A percentile compares a stretch with the other conserved stretches of the same genome.
Evolutionary conservation across 2,797 vertebrate genomes (phyloP).

Genomic region (Caiman crocodilus): DNA sequence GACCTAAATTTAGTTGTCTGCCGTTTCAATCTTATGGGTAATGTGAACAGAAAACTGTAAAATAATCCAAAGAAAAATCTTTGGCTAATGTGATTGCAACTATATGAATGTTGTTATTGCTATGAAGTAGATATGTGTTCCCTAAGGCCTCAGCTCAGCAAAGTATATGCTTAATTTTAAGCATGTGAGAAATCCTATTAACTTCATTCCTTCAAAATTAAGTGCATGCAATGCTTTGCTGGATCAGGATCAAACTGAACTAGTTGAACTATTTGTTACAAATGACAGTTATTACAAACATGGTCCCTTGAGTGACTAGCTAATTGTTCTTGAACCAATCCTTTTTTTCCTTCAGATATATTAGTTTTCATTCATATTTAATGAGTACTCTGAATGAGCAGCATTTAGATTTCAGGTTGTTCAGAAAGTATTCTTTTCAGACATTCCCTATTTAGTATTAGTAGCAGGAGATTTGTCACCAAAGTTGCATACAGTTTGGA

Average conservation of each 20-base stretch:
- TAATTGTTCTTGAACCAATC: background rate
- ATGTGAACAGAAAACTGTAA: conserved; percentile 10
- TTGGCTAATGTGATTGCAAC: background rate
- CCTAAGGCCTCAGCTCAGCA: background rate
- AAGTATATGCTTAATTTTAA: background rate
- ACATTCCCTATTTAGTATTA: too few species aligned
- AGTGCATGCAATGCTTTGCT: background rate
- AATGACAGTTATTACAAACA: background rate
- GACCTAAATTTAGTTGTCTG: background rate
- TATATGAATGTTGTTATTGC: background rate
- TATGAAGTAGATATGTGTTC: background rate
- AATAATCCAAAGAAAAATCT: background rate
- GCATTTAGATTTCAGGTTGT: background rate
- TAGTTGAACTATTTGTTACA: background rate
- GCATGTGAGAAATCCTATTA: background rate
- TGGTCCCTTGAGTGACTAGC: background rate
- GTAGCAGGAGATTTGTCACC: background rate
- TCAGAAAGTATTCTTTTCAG: background rate
- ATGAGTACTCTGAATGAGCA: background rate
- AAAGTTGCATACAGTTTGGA: too few species aligned
- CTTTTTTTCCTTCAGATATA: background rate
- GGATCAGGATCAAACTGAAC: background rate
- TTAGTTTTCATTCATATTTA: too few species aligned
- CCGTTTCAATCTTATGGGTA: background rate
- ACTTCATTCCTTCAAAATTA: conserved; percentile 5